Evolutionary conservation across 2,797 vertebrate species (phyloP).

Genomic region (Tangara arthus): DNA sequence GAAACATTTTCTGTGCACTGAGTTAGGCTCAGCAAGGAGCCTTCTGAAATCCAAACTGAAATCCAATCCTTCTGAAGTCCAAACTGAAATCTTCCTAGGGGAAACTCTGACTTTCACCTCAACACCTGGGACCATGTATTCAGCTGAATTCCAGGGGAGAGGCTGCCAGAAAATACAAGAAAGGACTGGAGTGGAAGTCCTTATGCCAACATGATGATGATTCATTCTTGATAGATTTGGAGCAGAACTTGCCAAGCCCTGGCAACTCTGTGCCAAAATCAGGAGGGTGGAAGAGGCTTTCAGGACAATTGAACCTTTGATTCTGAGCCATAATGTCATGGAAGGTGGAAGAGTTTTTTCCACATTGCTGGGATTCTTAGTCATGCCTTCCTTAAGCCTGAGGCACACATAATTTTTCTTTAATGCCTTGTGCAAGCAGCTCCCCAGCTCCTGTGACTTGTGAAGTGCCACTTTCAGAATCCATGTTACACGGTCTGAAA

Average conservation of each 20-base stretch:
- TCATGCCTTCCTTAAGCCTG: conserved; percentile 39
- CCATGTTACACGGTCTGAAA: conserved; percentile 30
- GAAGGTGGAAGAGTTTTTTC: conserved; percentile 61
- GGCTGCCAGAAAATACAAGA: conserved; percentile 53
- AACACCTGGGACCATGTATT: conserved; percentile 22
- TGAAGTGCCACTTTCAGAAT: conserved; percentile 20
- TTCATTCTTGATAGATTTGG: conserved; percentile 50
- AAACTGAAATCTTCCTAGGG: conserved; percentile 34
- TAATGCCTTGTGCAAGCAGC: conserved; percentile 33
- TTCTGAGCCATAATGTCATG: conserved; percentile 39
- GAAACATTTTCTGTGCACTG: conserved; percentile 54
- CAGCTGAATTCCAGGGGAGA: conserved; percentile 50
- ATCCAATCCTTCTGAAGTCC: not conserved
- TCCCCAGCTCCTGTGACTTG: conserved; percentile 25
- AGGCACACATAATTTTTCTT: conserved; percentile 39
- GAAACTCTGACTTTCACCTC: conserved; percentile 40
- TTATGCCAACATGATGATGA: conserved; percentile 12
- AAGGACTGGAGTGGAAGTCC: conserved; percentile 57
- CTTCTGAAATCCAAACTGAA: conserved; percentile 51
- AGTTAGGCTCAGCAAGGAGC: conserved; percentile 50
- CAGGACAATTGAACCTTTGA: conserved; percentile 59
- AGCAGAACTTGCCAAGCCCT: conserved; percentile 57
- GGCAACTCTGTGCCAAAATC: conserved; percentile 9
- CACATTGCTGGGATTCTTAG: not conserved
- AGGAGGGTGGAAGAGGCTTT: conserved; percentile 54